Conservation (phyloP, 2,797 vertebrate genomes). For the Gephyroberyx darwinii region DNA sequence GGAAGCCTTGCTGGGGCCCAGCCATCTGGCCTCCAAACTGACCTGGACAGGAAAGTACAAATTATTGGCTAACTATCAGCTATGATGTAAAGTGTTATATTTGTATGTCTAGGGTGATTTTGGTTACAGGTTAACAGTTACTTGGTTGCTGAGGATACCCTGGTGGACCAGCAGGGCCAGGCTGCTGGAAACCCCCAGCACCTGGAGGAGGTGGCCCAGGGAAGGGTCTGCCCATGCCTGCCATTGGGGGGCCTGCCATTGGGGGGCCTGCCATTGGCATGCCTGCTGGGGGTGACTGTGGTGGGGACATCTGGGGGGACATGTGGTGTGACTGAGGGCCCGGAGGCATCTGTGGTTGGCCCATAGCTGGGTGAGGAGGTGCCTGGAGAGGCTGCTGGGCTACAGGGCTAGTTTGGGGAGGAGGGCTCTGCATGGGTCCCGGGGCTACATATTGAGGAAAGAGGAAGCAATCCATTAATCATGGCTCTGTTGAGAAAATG, state of each 20-base stretch:
- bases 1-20: slow-evolving; percentile 84
- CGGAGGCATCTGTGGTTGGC: slow-evolving; percentile 74
- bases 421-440: slow-evolving; percentile 66
- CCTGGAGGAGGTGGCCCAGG: slow-evolving; percentile 76
- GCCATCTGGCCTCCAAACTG: slow-evolving; percentile 87
- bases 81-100: not conserved
- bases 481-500: not conserved
- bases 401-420: slow-evolving; percentile 65
- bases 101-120: not conserved
- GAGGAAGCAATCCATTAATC: not conserved
- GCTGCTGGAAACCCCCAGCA: slow-evolving; percentile 80
- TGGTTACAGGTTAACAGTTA: slow-evolving; percentile 36
- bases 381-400: slow-evolving; percentile 77
- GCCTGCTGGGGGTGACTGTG: slow-evolving; percentile 57
- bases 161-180: slow-evolving; percentile 66
- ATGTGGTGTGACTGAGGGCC: slow-evolving; percentile 77
- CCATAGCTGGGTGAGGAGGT: slow-evolving; percentile 66
- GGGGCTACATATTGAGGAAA: slow-evolving; percentile 71
- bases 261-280: slow-evolving; percentile 73
- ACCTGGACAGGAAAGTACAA: slow-evolving; percentile 66
- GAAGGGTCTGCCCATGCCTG: slow-evolving; percentile 76
- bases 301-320: slow-evolving; percentile 73
- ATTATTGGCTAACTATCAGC: not conserved
- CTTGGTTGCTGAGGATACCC: slow-evolving; percentile 81
- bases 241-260: slow-evolving; percentile 72